Conservation (phyloP, 2,797 vertebrate species). For the Phalloptychus januarius region DNA sequence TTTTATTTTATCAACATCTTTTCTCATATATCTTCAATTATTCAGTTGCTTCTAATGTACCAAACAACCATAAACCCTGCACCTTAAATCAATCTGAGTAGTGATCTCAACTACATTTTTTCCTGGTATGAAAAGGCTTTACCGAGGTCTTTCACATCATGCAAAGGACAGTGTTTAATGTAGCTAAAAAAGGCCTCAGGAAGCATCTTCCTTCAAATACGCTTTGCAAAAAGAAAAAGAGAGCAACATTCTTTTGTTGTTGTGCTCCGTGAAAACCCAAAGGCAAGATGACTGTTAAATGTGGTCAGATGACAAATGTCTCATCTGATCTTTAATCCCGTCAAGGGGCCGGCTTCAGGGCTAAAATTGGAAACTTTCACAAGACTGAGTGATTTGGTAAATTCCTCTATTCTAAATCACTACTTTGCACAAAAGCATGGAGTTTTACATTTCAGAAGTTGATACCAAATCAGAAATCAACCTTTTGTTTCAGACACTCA, state of each 20-base stretch:
- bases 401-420: conserved; percentile 69
- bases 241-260: conserved; percentile 52
- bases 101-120: conserved; percentile 47
- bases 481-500: neutral
- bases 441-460: conserved; percentile 29
- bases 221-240: conserved; percentile 53
- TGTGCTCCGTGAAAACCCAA: conserved; percentile 62
- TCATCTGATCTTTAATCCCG: conserved; percentile 77
- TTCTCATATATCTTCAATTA: conserved; percentile 8
- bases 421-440: conserved; percentile 44
- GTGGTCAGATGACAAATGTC: conserved; percentile 82
- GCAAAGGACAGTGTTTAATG: conserved; percentile 78
- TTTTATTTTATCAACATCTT: conserved; percentile 40
- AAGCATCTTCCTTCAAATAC: conserved; percentile 69
- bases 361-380: conserved; percentile 70
- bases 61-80: conserved; percentile 41
- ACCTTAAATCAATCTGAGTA: conserved; percentile 23
- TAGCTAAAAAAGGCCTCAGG: conserved; percentile 75
- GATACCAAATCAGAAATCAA: conserved; percentile 4
- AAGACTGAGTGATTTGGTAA: conserved; percentile 64
- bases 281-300: conserved; percentile 76
- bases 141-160: conserved; percentile 77
- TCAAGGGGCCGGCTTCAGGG: conserved; percentile 59
- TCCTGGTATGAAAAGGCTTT: conserved; percentile 40
- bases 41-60: conserved; percentile 23